Evolutionary conservation across 1,140 invertebrate genomes (phyloP).

Genomic region (Alviniconcha marisindica): DNA sequence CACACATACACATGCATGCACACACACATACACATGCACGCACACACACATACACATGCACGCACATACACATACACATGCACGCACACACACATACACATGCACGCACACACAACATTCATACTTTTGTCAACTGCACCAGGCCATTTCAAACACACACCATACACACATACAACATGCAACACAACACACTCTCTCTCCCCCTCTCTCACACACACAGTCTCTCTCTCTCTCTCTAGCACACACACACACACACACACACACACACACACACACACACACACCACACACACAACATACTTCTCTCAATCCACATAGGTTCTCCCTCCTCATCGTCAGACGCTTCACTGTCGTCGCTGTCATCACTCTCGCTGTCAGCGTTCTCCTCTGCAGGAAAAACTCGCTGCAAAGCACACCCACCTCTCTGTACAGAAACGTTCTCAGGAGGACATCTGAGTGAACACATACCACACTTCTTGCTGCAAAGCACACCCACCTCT

Average conservation of each 20-base stretch:
- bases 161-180: too few species aligned
- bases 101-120: not conserved
- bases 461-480: slow-evolving; percentile 30
- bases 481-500: not conserved
- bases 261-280: slow-evolving; percentile 34
- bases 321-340: slow-evolving; percentile 50
- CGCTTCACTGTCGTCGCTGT: slow-evolving; percentile 30
- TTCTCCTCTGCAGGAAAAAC: too few species aligned
- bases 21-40: not conserved
- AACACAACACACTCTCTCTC: too few species aligned
- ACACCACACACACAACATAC: not conserved
- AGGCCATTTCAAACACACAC: not conserved
- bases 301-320: slow-evolving; percentile 57
- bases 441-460: not conserved
- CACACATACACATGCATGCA: not conserved
- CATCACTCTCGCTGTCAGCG: not conserved
- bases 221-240: not conserved
- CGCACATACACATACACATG: not conserved
- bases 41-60: not conserved
- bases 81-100: not conserved
- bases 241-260: not conserved
- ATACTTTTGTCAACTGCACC: not conserved
- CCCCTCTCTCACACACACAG: not conserved
- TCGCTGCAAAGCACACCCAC: too few species aligned
- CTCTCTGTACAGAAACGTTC: slow-evolving; percentile 77